These are phyloP conservation scores for Seira ritae DNA, from an alignment of 2,888 invertebrate genomes.

Conservation along the genomic window DNA sequence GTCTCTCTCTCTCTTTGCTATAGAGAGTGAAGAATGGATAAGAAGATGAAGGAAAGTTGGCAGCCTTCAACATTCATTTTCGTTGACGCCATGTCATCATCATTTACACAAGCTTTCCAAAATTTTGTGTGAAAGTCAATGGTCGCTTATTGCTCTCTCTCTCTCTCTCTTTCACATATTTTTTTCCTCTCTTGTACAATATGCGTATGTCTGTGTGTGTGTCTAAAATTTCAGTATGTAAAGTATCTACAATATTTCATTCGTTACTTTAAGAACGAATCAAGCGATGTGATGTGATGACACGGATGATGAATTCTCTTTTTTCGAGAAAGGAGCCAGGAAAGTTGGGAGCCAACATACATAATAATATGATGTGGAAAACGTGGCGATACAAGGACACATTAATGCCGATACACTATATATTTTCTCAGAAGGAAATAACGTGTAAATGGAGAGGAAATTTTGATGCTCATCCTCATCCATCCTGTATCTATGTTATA, in stretches of 20 bases:
- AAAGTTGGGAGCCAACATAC: too few species aligned
- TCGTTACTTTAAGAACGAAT: constrained; percentile 33
- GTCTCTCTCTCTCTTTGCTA: not conserved
- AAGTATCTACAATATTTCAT: constrained; percentile 45
- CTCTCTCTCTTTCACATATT: not conserved
- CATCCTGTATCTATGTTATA: too few species aligned
- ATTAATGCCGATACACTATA: too few species aligned
- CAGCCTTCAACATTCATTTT: constrained; percentile 56
- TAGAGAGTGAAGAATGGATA: constrained; percentile 26
- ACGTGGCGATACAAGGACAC: too few species aligned
- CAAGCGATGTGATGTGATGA: constrained; percentile 44
- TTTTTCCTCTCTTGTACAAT: too few species aligned
- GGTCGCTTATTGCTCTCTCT: constrained; percentile 42
- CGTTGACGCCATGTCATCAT: constrained; percentile 51
- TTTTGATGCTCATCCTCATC: too few species aligned
- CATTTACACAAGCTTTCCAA: constrained; percentile 49
- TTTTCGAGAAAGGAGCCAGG: constrained; percentile 15
- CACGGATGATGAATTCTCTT: constrained; percentile 47
- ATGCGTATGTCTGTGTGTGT: too few species aligned
- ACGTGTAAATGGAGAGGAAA: too few species aligned
- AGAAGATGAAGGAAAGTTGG: constrained; percentile 47
- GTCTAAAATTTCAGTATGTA: too few species aligned
- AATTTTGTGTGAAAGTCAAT: constrained; percentile 49
- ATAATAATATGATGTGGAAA: too few species aligned
- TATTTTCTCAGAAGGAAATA: too few species aligned